These are phyloP conservation scores for Epizoanthus scotinus DNA, from an alignment of 92 coral and sea anemone species.

Conservation along the genomic window DNA sequence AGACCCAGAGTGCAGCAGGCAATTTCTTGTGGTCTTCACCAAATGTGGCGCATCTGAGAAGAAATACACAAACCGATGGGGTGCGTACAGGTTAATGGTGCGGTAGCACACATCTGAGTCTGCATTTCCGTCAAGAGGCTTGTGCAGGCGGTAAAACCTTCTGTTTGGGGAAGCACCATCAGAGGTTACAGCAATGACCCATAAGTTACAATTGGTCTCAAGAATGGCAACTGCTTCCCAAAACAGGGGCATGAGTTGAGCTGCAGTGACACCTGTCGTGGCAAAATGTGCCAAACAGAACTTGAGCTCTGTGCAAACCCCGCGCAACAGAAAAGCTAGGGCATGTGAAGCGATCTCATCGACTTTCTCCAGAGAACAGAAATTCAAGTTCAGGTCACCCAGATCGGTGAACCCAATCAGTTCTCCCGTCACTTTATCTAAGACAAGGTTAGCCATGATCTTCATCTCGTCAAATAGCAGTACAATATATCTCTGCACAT, in stretches of 20 bases:
- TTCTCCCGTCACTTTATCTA: conserved; percentile 52
- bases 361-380: conserved; percentile 42
- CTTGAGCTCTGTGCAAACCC: conserved; percentile 54
- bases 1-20: conserved; percentile 51
- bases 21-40: conserved; percentile 61
- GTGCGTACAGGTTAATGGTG: conserved; percentile 33
- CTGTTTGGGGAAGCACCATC: too few relatives aligned
- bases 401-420: too few relatives aligned
- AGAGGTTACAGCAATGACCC: conserved; percentile 56
- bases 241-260: conserved; percentile 60
- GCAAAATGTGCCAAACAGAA: conserved; percentile 61
- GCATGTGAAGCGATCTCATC: conserved; percentile 55
- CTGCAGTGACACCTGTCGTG: conserved; percentile 56
- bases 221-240: conserved; percentile 55
- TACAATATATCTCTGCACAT: conserved; percentile 45
- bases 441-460: conserved; percentile 35
- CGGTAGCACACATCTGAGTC: conserved; percentile 49
- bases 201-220: conserved; percentile 48
- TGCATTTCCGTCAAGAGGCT: conserved; percentile 45
- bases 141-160: conserved; percentile 53
- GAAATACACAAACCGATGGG: conserved; percentile 51
- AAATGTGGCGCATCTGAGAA: conserved; percentile 60
- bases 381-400: conserved; percentile 52
- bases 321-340: conserved; percentile 48
- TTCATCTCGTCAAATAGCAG: conserved; percentile 57